Evolutionary conservation across 2,888 invertebrate genomes (phyloP).

Genomic region (Agapostemon virescens): DNA sequence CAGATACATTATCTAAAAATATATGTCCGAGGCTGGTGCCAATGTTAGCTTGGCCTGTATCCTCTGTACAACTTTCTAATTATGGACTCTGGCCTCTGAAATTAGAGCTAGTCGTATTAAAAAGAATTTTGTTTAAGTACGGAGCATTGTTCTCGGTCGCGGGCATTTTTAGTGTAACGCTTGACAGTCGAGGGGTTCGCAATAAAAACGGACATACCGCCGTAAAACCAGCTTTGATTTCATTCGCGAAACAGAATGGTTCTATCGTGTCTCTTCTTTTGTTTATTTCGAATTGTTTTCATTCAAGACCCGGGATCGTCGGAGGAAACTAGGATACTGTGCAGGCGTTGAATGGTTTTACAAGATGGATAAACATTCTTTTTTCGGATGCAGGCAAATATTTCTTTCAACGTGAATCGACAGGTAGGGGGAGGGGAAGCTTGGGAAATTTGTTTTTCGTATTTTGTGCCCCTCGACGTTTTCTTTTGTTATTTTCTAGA

Average conservation of each 20-base stretch:
- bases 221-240: not conserved
- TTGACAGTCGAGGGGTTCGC: not conserved
- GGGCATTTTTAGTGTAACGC: constrained; percentile 8
- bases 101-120: constrained; percentile 42
- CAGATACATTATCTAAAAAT: constrained; percentile 52
- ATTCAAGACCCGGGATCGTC: not conserved
- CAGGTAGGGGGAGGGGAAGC: not conserved
- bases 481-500: not conserved
- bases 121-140: constrained; percentile 27
- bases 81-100: constrained; percentile 12
- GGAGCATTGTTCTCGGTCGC: constrained; percentile 9
- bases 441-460: too few relatives aligned
- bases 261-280: not conserved
- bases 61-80: constrained; percentile 3
- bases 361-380: too few relatives aligned
- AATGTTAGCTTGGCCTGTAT: constrained; percentile 28
- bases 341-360: too few relatives aligned
- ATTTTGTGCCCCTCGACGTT: not conserved
- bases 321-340: too few relatives aligned
- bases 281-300: not conserved
- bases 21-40: constrained; percentile 49
- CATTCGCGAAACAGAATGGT: not conserved
- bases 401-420: not conserved
- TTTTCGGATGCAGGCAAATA: not conserved
- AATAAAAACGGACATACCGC: not conserved